Conservation (phyloP, 2,113 vertebrate species). For the Syrrhaptes paradoxus region DNA sequence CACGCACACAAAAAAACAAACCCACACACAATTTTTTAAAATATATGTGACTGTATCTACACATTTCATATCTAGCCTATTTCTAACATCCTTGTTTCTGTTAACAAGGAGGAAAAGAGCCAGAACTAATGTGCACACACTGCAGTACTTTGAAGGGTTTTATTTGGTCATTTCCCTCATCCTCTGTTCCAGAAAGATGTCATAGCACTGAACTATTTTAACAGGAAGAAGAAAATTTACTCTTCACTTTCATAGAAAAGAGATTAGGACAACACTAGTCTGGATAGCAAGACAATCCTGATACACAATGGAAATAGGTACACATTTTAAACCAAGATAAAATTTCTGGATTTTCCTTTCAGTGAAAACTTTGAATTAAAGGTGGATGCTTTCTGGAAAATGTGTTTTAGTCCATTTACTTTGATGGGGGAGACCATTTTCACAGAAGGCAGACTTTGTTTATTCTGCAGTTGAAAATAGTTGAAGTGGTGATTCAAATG, state of each 20-base stretch:
- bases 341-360: neutral
- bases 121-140: neutral
- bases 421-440: neutral
- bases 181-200: neutral
- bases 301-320: neutral
- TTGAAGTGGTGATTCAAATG: neutral
- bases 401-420: neutral
- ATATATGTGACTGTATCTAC: neutral
- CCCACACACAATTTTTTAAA: neutral
- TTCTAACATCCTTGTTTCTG: neutral
- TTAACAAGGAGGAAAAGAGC: neutral
- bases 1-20: neutral
- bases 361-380: neutral
- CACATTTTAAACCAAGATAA: neutral
- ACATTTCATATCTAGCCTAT: neutral
- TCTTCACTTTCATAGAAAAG: neutral
- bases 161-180: neutral
- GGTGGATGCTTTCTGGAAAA: neutral
- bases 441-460: neutral
- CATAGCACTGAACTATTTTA: neutral
- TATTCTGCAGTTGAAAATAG: neutral
- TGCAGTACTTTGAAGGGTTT: neutral
- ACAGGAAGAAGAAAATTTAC: neutral
- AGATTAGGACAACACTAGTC: neutral
- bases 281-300: neutral